Evolutionary conservation across 2,797 vertebrate species (phyloP).

Genomic region (Atherinosoma microstoma): DNA sequence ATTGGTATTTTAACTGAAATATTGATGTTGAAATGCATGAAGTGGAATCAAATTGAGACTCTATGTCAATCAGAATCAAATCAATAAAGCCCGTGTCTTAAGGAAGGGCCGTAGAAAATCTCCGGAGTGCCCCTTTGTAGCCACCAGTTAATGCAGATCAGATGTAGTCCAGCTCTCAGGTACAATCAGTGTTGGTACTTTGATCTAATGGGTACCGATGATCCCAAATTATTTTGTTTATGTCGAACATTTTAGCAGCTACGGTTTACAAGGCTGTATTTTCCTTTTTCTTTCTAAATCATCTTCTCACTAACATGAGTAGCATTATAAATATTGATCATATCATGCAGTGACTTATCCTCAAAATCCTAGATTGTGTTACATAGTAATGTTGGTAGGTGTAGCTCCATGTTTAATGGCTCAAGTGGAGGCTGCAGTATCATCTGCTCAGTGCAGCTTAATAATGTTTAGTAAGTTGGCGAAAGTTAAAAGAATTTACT

Average conservation of each 20-base stretch:
- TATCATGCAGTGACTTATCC: background rate
- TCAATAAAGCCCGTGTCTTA: background rate
- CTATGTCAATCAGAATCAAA: background rate
- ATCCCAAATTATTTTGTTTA: background rate
- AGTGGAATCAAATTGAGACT: background rate
- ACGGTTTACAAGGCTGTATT: background rate
- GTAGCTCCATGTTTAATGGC: slow-evolving; percentile 29
- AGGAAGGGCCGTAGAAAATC: background rate
- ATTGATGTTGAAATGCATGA: background rate
- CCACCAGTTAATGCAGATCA: slow-evolving; percentile 16
- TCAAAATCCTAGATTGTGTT: background rate
- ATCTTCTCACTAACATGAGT: background rate
- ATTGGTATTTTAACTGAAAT: background rate
- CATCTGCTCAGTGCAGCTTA: slow-evolving; percentile 2
- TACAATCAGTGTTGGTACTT: slow-evolving; percentile 50
- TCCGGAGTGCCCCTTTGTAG: slow-evolving; percentile 25
- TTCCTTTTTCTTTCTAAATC: background rate
- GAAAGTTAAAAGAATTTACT: background rate
- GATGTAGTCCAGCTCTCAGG: slow-evolving; percentile 68
- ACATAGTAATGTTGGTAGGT: background rate
- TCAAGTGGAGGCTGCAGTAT: background rate
- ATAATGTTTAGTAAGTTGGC: background rate
- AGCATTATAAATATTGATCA: background rate
- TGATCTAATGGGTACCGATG: background rate
- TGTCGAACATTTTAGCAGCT: background rate